Base-by-base conservation (phyloP, 2,113 vertebrate species). In the Recurvirostra avosetta region DNA sequence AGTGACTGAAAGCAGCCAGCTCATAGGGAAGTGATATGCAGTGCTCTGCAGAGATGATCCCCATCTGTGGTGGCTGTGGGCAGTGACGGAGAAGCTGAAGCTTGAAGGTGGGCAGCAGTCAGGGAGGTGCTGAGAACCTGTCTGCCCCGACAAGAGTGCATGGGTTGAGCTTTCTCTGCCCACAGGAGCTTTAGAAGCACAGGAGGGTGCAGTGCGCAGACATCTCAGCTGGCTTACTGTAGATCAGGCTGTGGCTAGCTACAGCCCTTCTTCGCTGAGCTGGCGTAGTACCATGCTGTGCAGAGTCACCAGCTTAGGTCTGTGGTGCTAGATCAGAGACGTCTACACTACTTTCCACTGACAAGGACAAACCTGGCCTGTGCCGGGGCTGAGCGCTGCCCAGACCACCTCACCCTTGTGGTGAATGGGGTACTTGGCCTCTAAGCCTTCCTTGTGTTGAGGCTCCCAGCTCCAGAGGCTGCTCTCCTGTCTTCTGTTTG, bases 201-300 rank as follows among this genome's bases (percentile, higher is more conserved):
- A 25, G 66, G n/a, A 16, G 40, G 49, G 40, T 29, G 23, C 34
- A 45, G 38, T 2, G 13, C n/a, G 32, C 1, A 3, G 47, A 34
- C 34, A 12, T 38, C 73, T 11, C 38, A 70, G 85, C 38, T 70
- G 63, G 26, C 73, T 62, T 34, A 3, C 63, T 36, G 45, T 27
- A 43, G 32, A 15, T 38, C 17, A 38, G 47, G 40, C 27, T 78
- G 74, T 45, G 38, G 55, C 38, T 36, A 36, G 43, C 72, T 41
- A n/a, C 52, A 76, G 73, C 45, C 38, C 22, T 4, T 53, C 47
- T 53, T 55, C 2, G 0, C 29, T 20, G n/a, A n/a, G 58, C 40
- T 72, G 86, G 30, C 2, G 1, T 16, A 45, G 66, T 13, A 25
- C 40, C 4, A 1, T 7, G 25, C 40, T 3, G 0, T 9, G 29